Percentiles rank a stretch among this genome's conserved stretches.
Evolutionary conservation across 2,888 invertebrate species (phyloP).

Genomic region (Beris chalybata): DNA sequence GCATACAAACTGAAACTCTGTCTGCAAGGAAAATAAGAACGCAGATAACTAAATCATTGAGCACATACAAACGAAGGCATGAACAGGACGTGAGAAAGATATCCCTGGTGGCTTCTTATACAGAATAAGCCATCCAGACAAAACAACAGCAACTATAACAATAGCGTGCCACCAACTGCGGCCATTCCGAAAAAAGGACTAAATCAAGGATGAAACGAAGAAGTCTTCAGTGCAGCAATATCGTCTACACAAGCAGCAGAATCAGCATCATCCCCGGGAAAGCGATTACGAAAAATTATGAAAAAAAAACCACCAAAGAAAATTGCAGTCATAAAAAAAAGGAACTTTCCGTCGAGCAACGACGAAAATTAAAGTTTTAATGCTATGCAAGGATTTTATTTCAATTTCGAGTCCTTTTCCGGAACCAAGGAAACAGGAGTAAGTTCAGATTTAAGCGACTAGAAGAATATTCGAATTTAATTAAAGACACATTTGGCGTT

Average conservation of each 20-base stretch:
- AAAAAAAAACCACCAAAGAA: constrained; percentile 2
- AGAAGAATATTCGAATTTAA: constrained; percentile 40
- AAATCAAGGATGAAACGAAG: constrained; percentile 22
- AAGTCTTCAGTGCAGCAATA: constrained; percentile 23
- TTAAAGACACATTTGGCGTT: constrained; percentile 40
- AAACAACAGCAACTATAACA: constrained; percentile 15
- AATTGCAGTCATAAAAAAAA: constrained; percentile 1
- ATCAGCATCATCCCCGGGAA: constrained; percentile 11
- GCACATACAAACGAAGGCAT: constrained; percentile 13
- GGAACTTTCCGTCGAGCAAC: constrained; percentile 18
- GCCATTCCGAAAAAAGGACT: constrained; percentile 19
- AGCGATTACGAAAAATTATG: constrained; percentile 10
- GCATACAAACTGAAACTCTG: too few relatives aligned
- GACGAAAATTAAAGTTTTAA: constrained; percentile 43
- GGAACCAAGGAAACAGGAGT: neutral
- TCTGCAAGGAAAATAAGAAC: too few relatives aligned
- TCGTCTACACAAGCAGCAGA: neutral
- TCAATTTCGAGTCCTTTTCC: constrained; percentile 32
- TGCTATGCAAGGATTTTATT: constrained; percentile 42
- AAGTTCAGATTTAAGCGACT: constrained; percentile 28
- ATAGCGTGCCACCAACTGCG: constrained; percentile 10
- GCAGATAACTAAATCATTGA: too few relatives aligned
- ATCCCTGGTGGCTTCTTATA: neutral
- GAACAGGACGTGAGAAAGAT: constrained; percentile 24
- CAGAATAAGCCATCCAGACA: constrained; percentile 26